Conservation (phyloP, 2,113 vertebrate genomes). For the Mus musculus region GRCm39 chr2:126655501-126656000, state of each 20-base stretch:
- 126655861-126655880: background rate
- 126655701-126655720: background rate
- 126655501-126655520: background rate
- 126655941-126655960: background rate
- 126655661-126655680: background rate
- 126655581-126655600: conserved; percentile 14
- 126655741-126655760: background rate
- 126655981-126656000: background rate
- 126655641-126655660: conserved; percentile 32
- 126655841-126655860: background rate
- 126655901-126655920: background rate
- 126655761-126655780: background rate
- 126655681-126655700: conserved; percentile 20
- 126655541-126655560: background rate
- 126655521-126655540: background rate
- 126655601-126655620: conserved; percentile 46
- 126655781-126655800: background rate
- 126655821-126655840: background rate
- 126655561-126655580: conserved; percentile 21
- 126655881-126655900: background rate
- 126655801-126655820: background rate
- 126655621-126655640: conserved; percentile 1
- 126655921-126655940: background rate
- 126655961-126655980: background rate
- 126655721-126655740: background rate